Evolutionary conservation across 2,113 vertebrate genomes (phyloP), one percentile per base, ranked within the genome.

Genomic region (Tragulus kanchil): DNA sequence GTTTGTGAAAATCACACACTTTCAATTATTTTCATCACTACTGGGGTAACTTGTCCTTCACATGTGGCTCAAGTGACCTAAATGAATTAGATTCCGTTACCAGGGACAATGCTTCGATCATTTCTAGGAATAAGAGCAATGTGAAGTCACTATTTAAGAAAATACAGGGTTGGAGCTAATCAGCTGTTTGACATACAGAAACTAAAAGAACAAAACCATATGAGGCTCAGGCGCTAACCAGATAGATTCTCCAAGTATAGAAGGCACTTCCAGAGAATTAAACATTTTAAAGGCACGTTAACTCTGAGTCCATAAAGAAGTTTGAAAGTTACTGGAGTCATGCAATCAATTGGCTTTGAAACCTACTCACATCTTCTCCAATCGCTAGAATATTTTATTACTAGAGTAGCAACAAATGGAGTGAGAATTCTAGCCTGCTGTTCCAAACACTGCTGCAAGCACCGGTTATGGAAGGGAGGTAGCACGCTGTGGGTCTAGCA

Each of bases 211-310:
- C 6, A 82, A 97, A 95, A 90, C 25, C 56, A 64, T 42, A 0
- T 14, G 78, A 90, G 77, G 75, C 42, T 92, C 9, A 11, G 69
- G 79, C 45, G 69, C 36, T 85, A 91, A 75, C 31, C 64, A 95
- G 59, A 90, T 58, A 85, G 85, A 56, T 64, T 79, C 26, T 64
- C 71, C 54, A 81, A 79, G 77, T 7, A 52, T 0, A 81, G 88
- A 81, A 90, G 50, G 88, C 36, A 96, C 21, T 97, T 94, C 17
- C 13, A 78, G 81, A 88, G 62, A 90, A 89, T 90, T 92, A 62
- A 62, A 67, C 75, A 48, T 52, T 64, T 79, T 65, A 88, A 67
- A 94, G 90, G 25, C 52, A n/a, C 3, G 50, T 62, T 50, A 64
- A 94, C 17, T 78, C 93, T 86, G 71, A 90, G 50, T 92, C 89